Conservation (phyloP, 1,140 invertebrate species). For the Acromyrmex heyeri region DNA sequence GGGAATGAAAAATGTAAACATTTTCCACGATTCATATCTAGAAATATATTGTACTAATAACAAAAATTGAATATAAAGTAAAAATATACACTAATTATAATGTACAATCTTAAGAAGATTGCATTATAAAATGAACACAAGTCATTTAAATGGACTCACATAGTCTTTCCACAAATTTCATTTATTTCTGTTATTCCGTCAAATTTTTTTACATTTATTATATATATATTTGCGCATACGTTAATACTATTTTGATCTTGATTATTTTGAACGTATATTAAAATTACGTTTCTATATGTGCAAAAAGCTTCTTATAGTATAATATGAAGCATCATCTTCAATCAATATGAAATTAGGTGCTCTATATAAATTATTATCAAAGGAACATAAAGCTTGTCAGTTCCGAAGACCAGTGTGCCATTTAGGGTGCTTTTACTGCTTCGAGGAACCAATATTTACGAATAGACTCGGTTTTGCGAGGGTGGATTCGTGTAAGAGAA, state of each 20-base stretch:
- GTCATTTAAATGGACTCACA: neutral
- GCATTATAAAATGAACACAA: neutral
- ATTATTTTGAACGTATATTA: neutral
- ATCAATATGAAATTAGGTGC: neutral
- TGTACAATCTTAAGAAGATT: neutral
- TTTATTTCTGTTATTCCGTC: neutral
- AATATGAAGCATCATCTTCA: neutral
- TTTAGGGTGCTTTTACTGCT: neutral
- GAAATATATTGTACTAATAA: neutral
- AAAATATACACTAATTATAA: too few relatives aligned
- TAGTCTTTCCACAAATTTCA: neutral
- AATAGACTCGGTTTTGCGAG: neutral
- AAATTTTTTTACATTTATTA: neutral
- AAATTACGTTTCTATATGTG: neutral
- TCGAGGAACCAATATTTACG: constrained; percentile 17
- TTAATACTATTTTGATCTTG: neutral
- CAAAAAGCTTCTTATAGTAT: neutral
- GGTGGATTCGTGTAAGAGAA: neutral
- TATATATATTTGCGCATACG: neutral
- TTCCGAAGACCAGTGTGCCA: neutral
- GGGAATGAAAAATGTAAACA: neutral
- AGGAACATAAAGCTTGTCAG: neutral
- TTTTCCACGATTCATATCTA: neutral
- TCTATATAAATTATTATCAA: neutral
- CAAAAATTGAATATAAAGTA: neutral